Conservation (phyloP, 2,888 invertebrate genomes). For the Neria commutata region DNA sequence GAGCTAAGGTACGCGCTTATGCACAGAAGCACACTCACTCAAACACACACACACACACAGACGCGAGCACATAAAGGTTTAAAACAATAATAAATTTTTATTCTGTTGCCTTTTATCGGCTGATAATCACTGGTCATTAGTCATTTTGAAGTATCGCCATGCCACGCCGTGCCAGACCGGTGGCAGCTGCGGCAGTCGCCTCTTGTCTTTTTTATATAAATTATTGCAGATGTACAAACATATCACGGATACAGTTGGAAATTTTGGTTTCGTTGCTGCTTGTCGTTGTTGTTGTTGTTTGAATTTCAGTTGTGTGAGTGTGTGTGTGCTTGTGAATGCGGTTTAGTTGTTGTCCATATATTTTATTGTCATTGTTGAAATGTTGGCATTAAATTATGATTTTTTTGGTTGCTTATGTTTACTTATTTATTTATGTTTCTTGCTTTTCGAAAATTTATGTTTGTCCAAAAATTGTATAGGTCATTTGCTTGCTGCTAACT, state of each 20-base stretch:
- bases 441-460: no score
- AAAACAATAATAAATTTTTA: conserved; percentile 53
- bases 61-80: conserved; percentile 46
- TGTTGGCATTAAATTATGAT: no score
- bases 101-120: conserved; percentile 51
- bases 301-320: conserved; percentile 4
- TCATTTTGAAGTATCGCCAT: conserved; percentile 54
- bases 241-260: no score
- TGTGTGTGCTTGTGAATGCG: neutral
- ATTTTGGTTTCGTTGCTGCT: conserved; percentile 50
- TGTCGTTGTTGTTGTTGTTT: conserved; percentile 23
- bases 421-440: conserved; percentile 32
- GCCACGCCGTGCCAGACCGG: no score
- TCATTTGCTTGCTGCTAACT: no score
- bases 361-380: no score
- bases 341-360: no score
- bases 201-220: neutral
- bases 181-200: neutral
- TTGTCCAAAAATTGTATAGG: no score
- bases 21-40: neutral
- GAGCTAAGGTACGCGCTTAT: no score
- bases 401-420: no score
- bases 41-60: neutral
- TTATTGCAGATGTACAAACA: no score
- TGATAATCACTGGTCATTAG: conserved; percentile 59